Conservation (phyloP, 2,888 invertebrate genomes). For the Leistus spinibarbis region DNA sequence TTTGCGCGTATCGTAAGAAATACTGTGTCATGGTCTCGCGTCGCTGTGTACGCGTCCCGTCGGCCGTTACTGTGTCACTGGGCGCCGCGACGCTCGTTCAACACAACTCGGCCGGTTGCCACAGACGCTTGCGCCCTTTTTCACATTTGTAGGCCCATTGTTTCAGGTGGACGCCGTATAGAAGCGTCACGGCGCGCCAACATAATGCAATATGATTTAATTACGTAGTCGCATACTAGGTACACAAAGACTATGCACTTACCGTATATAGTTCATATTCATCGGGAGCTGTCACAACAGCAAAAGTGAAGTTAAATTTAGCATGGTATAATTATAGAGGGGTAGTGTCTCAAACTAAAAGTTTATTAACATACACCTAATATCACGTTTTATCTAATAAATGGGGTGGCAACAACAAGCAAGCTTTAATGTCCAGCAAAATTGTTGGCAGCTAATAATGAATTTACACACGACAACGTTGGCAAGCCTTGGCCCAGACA, state of each 20-base stretch:
- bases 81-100: slow-evolving; percentile 13
- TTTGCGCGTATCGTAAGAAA: not conserved
- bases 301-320: no score
- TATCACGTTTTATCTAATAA: no score
- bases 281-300: not conserved
- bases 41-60: slow-evolving; percentile 6
- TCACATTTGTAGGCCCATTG: not conserved
- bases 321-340: no score
- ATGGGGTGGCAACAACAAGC: no score
- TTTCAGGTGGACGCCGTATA: not conserved
- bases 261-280: not conserved
- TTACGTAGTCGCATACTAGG: not conserved
- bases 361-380: no score
- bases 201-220: not conserved
- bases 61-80: slow-evolving; percentile 34
- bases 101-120: not conserved
- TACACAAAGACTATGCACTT: not conserved
- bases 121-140: slow-evolving; percentile 14
- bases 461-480: not conserved
- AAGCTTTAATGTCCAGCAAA: no score
- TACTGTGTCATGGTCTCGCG: not conserved
- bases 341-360: no score
- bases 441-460: not conserved
- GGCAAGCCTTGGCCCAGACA: not conserved
- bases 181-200: not conserved